Evolutionary conservation across 2,113 vertebrate genomes (phyloP).

Genomic region (Seriola quinqueradiata): DNA sequence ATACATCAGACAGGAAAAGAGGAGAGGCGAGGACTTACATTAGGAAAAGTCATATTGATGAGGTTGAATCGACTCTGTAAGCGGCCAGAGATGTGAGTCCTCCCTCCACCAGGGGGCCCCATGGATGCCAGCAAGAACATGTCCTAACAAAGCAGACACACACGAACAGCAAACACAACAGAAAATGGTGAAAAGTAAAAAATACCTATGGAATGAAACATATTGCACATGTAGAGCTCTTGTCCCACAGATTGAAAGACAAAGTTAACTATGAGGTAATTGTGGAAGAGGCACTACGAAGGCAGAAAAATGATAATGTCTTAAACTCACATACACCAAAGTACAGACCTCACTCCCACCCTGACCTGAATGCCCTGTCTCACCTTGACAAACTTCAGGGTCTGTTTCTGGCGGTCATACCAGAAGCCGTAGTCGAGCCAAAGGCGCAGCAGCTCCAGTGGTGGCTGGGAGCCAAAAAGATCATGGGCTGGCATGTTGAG

Average conservation of each 20-base stretch:
- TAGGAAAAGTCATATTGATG: conserved; percentile 93
- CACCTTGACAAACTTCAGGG: conserved; percentile 88
- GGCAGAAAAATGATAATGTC: background rate
- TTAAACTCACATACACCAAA: background rate
- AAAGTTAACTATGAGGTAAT: background rate
- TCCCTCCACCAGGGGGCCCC: conserved; percentile 92
- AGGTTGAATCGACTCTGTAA: conserved; percentile 92
- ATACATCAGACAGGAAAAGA: background rate
- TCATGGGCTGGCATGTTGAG: conserved; percentile 92
- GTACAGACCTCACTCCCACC: background rate
- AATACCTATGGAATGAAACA: background rate
- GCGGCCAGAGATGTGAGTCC: conserved; percentile 87
- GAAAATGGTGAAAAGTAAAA: background rate
- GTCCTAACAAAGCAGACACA: conserved; percentile 77
- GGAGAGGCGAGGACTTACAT: conserved; percentile 79
- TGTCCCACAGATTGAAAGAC: background rate
- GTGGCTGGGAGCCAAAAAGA: conserved; percentile 90
- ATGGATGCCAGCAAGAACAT: conserved; percentile 92
- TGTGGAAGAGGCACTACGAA: background rate
- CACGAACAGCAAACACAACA: conserved; percentile 3
- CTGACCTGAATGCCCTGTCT: conserved; percentile 46
- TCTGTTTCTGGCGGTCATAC: conserved; percentile 90
- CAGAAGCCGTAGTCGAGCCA: conserved; percentile 94
- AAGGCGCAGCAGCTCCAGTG: conserved; percentile 90
- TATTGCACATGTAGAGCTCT: background rate